phyloP scores from a whole-genome alignment of 1,140 invertebrate species.

The Orchestia grillus region DNA sequence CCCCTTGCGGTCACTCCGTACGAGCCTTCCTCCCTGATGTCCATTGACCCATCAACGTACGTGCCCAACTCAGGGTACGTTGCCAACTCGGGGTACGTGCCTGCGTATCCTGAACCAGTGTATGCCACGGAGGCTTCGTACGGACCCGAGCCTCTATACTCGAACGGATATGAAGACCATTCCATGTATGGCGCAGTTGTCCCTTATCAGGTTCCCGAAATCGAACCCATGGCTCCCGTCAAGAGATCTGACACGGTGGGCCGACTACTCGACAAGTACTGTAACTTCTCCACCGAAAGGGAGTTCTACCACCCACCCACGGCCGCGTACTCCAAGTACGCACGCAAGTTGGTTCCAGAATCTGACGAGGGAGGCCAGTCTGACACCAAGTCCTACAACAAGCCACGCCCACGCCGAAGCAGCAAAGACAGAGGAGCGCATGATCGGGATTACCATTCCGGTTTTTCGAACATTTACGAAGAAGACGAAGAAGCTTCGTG shows the following conservation, averaged over 20 bases:
- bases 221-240: slow-evolving; percentile 52
- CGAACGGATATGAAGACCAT: slow-evolving; percentile 23
- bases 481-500: slow-evolving; percentile 59
- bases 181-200: slow-evolving; percentile 56
- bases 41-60: slow-evolving; percentile 23
- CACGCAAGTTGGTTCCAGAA: not conserved
- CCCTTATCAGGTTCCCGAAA: slow-evolving; percentile 52
- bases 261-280: slow-evolving; percentile 65
- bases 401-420: not conserved
- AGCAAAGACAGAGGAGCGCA: not conserved
- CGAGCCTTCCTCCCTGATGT: slow-evolving; percentile 14
- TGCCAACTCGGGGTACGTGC: not conserved
- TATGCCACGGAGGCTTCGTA: not conserved
- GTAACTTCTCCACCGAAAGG: slow-evolving; percentile 60
- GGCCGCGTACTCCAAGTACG: slow-evolving; percentile 18
- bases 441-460: not conserved
- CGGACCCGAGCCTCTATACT: not conserved
- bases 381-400: not conserved
- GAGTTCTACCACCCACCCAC: slow-evolving; percentile 62
- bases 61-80: not conserved
- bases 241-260: slow-evolving; percentile 65
- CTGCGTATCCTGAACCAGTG: not conserved
- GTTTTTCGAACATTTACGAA: slow-evolving; percentile 60
- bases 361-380: not conserved
- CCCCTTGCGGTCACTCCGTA: not conserved